These are phyloP conservation scores for Tragelaphus strepsiceros DNA, from an alignment of 2,113 vertebrate species.

Conservation along the genomic window DNA sequence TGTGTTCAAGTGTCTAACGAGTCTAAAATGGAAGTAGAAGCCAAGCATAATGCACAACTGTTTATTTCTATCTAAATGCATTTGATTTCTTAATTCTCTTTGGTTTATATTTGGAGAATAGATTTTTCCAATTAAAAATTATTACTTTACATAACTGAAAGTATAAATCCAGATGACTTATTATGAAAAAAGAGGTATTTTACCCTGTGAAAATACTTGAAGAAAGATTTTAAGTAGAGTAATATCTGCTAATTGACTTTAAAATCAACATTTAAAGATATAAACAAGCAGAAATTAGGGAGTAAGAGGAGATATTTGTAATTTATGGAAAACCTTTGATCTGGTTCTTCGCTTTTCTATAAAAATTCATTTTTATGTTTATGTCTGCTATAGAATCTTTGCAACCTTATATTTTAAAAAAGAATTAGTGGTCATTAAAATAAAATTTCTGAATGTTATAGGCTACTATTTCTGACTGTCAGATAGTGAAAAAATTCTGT, in stretches of 20 bases:
- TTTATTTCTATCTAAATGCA: slow-evolving; percentile 69
- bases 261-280: slow-evolving; percentile 3
- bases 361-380: neutral
- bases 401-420: neutral
- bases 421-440: neutral
- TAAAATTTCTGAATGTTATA: neutral
- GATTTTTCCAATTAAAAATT: slow-evolving; percentile 21
- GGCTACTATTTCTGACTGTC: neutral
- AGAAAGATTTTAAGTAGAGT: slow-evolving; percentile 51
- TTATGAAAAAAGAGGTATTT: slow-evolving; percentile 54
- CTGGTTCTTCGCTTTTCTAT: neutral
- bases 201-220: slow-evolving; percentile 35
- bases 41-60: slow-evolving; percentile 59
- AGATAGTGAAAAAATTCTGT: neutral
- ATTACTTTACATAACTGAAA: slow-evolving; percentile 47
- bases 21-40: slow-evolving; percentile 63
- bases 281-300: neutral
- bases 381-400: neutral
- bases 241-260: slow-evolving; percentile 9
- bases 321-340: slow-evolving; percentile 3
- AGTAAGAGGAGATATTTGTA: neutral
- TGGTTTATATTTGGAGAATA: slow-evolving; percentile 59
- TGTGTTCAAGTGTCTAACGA: slow-evolving; percentile 68
- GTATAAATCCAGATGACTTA: slow-evolving; percentile 53
- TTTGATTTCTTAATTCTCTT: slow-evolving; percentile 61